These are phyloP conservation scores for Sebastolobus alascanus DNA, from an alignment of 2,797 vertebrate genomes.

Conservation along the genomic window DNA sequence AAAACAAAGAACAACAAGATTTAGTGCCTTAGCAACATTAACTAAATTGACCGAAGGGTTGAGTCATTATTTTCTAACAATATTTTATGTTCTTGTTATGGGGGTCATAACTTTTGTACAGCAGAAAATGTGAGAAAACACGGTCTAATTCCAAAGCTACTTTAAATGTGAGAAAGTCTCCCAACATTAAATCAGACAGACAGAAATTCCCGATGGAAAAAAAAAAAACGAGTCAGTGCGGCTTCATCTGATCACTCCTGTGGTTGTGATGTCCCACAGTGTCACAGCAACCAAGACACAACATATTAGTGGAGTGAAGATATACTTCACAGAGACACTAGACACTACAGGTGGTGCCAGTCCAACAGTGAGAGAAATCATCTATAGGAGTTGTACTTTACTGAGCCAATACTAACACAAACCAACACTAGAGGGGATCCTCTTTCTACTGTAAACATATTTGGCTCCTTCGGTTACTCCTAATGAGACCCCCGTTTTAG, in stretches of 20 bases:
- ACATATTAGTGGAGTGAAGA: constrained; percentile 27
- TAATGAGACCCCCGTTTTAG: constrained; percentile 1
- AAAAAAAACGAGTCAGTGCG: constrained; percentile 5
- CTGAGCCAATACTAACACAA: constrained; percentile 49
- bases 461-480: constrained; percentile 27
- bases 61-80: neutral
- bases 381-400: constrained; percentile 9
- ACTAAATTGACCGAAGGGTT: neutral
- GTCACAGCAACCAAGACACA: constrained; percentile 57
- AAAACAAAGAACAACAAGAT: constrained; percentile 15
- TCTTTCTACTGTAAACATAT: constrained; percentile 45
- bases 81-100: constrained; percentile 17
- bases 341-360: constrained; percentile 34
- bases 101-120: constrained; percentile 6
- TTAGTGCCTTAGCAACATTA: constrained; percentile 5
- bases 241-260: constrained; percentile 25
- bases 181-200: constrained; percentile 20
- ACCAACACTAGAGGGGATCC: constrained; percentile 33
- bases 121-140: constrained; percentile 27
- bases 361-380: constrained; percentile 8
- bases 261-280: constrained; percentile 48
- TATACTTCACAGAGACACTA: constrained; percentile 18
- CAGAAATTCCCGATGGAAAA: constrained; percentile 36
- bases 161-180: constrained; percentile 2
- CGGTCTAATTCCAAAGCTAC: constrained; percentile 4